phyloP scores from a whole-genome alignment of 2,888 invertebrate species.

The Lapara coniferarum region DNA sequence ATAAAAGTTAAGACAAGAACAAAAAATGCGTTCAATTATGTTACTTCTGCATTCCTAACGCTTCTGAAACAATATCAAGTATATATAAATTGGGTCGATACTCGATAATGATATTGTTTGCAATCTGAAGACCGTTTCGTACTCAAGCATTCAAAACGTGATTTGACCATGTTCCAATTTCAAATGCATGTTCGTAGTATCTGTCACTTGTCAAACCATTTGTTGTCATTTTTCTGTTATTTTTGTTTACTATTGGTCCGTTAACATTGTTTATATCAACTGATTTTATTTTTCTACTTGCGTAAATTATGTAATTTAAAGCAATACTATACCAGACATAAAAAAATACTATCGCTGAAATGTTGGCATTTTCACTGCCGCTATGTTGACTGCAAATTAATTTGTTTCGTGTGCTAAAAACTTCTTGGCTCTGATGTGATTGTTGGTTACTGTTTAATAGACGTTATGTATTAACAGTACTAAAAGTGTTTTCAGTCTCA shows the following conservation, averaged over 20 bases:
- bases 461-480: neutral
- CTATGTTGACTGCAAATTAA: slow-evolving; percentile 11
- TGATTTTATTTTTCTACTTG: neutral
- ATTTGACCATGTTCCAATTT: slow-evolving; percentile 21
- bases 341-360: neutral
- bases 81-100: slow-evolving; percentile 1
- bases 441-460: neutral
- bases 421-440: slow-evolving; percentile 6
- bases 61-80: slow-evolving; percentile 20
- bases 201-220: neutral
- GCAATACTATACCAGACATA: neutral
- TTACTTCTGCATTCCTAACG: slow-evolving; percentile 6
- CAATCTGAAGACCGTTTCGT: neutral
- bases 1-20: neutral
- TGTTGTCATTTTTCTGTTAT: neutral
- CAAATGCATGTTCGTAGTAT: neutral
- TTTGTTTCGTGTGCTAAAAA: slow-evolving; percentile 4
- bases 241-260: neutral
- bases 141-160: slow-evolving; percentile 6
- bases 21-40: slow-evolving; percentile 6
- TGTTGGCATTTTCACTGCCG: slow-evolving; percentile 1
- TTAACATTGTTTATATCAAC: neutral
- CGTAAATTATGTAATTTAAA: neutral
- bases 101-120: neutral
- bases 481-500: neutral